Evolutionary conservation across 2,113 vertebrate species (phyloP).

Genomic region (Istiophorus platypterus): DNA sequence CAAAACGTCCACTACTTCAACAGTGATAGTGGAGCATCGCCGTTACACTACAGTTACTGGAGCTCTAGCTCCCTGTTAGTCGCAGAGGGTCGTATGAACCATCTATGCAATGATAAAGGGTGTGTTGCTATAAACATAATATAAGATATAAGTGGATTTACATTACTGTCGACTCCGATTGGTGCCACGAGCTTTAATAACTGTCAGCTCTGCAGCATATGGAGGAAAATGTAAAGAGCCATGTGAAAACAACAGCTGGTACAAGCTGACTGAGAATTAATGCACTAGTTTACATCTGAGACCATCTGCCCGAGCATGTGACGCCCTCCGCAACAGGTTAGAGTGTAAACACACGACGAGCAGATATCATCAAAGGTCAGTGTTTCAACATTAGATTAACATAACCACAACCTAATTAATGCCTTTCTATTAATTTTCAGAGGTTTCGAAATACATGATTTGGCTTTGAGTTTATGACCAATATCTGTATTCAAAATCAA

Average conservation of each 20-base stretch:
- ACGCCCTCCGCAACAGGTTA: background rate
- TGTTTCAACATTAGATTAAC: background rate
- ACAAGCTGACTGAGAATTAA: slow-evolving; percentile 14
- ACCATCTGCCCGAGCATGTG: background rate
- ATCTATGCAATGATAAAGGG: background rate
- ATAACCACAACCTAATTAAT: background rate
- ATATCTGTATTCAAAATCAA: slow-evolving; percentile 18
- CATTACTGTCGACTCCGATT: slow-evolving; percentile 25
- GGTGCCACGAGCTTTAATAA: slow-evolving; percentile 27
- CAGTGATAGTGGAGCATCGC: background rate
- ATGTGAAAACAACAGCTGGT: slow-evolving; percentile 39
- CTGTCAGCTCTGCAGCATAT: slow-evolving; percentile 34
- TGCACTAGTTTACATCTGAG: slow-evolving; percentile 11
- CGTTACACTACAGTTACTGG: background rate
- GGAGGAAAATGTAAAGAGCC: slow-evolving; percentile 34
- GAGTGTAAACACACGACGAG: background rate
- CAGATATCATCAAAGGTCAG: slow-evolving; percentile 16
- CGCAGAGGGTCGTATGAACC: background rate
- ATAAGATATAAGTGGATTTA: slow-evolving; percentile 31
- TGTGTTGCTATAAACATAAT: slow-evolving; percentile 7
- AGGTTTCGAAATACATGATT: slow-evolving; percentile 22
- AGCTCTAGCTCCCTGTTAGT: slow-evolving; percentile 12
- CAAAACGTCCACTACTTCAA: background rate
- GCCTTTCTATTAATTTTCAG: slow-evolving; percentile 8
- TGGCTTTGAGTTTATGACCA: slow-evolving; percentile 6